Conservation (phyloP, 2,113 vertebrate species). For the Setophaga petechia region DNA sequence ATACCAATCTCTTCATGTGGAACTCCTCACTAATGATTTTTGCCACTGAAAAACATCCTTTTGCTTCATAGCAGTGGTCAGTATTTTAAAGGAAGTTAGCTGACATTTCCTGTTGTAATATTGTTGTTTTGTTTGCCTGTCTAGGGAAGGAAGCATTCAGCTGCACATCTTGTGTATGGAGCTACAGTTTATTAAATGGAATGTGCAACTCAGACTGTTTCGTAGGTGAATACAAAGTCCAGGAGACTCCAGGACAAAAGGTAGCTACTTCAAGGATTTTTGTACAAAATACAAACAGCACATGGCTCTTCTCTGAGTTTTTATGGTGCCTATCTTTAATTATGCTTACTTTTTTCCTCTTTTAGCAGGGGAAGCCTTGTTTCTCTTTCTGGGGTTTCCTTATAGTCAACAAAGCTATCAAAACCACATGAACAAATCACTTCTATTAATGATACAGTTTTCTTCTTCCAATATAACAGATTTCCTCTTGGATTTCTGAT, state of each 20-base stretch:
- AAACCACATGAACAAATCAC: neutral
- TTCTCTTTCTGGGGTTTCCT: neutral
- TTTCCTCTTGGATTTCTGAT: neutral
- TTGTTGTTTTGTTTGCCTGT: neutral
- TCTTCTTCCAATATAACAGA: neutral
- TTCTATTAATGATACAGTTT: neutral
- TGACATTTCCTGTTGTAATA: neutral
- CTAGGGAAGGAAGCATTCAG: constrained; percentile 72
- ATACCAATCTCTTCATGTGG: neutral
- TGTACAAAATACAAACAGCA: neutral
- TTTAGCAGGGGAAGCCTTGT: neutral
- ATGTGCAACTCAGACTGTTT: constrained; percentile 79
- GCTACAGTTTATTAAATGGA: constrained; percentile 72
- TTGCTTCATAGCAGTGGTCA: neutral
- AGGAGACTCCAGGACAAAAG: constrained; percentile 67
- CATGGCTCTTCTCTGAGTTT: neutral
- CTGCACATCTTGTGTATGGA: constrained; percentile 83
- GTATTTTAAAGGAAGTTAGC: neutral
- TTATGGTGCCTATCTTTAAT: neutral
- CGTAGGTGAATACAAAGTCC: constrained; percentile 76
- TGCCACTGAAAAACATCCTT: neutral
- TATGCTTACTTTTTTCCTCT: neutral
- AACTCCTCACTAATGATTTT: neutral
- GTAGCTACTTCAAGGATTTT: neutral
- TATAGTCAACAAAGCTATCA: neutral